Evolutionary conservation across 2,888 invertebrate species (phyloP).

Genomic region (Meiosimyza decipiens): DNA sequence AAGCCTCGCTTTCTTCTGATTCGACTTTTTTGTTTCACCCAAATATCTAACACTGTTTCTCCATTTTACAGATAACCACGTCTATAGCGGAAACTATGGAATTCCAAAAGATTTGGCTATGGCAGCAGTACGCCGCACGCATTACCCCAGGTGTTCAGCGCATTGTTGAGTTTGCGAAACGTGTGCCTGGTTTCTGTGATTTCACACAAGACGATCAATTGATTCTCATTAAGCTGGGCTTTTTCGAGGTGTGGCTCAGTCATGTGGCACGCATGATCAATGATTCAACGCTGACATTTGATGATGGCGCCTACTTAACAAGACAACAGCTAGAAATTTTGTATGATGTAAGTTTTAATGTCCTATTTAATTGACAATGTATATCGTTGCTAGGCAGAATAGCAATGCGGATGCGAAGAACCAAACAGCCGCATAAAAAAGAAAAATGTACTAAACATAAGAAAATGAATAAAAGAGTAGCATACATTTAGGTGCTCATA

Average conservation of each 20-base stretch:
- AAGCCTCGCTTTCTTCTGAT: not conserved
- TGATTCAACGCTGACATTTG: conserved; percentile 83
- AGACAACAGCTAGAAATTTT: conserved; percentile 85
- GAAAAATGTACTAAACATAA: not conserved
- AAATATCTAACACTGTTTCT: not conserved
- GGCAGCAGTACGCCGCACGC: conserved; percentile 87
- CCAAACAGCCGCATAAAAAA: not conserved
- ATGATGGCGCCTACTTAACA: conserved; percentile 88
- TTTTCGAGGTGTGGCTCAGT: conserved; percentile 96
- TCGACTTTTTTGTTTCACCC: not conserved
- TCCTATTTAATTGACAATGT: not conserved
- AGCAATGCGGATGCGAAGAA: no score
- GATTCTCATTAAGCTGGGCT: conserved; percentile 94
- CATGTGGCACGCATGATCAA: conserved; percentile 85
- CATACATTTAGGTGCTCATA: conserved; percentile 11
- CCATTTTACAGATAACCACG: conserved; percentile 68
- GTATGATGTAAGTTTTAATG: conserved; percentile 79
- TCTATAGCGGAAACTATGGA: conserved; percentile 77
- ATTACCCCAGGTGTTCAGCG: conserved; percentile 92
- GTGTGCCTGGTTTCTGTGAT: conserved; percentile 90
- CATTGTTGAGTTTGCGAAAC: conserved; percentile 96
- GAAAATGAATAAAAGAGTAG: not conserved
- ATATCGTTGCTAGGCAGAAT: no score
- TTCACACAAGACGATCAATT: conserved; percentile 96
- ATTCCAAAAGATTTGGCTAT: conserved; percentile 82